A percentile compares a stretch with the other conserved stretches of the same genome.
Conservation (phyloP, 2,113 vertebrate genomes). For the Neolamprologus caudopunctatus region DNA sequence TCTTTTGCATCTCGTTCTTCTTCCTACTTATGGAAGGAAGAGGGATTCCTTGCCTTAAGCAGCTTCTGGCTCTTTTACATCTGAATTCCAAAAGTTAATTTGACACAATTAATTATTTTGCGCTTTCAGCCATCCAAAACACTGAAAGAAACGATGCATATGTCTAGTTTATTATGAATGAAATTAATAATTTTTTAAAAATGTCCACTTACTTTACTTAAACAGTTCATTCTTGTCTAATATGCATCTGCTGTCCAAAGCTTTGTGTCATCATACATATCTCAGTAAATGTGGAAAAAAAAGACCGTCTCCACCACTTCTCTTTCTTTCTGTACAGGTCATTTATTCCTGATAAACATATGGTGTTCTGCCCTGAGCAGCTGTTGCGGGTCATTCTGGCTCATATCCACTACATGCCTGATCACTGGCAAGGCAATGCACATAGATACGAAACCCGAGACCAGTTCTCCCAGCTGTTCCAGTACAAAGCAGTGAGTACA, state of each 20-base stretch:
- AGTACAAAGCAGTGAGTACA: conserved; percentile 95
- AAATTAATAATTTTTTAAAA: background rate
- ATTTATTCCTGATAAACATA: conserved; percentile 95
- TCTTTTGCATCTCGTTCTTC: background rate
- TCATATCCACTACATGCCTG: conserved; percentile 98
- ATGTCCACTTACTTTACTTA: background rate
- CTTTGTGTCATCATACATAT: background rate
- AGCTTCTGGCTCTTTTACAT: background rate
- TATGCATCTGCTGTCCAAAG: background rate
- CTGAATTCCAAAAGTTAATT: background rate
- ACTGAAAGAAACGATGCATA: accelerated
- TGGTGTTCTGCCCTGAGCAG: conserved; percentile 98
- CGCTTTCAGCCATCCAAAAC: background rate
- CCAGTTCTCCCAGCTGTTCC: conserved; percentile 97
- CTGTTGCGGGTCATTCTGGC: conserved; percentile 92
- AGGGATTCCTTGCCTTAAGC: background rate
- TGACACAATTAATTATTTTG: background rate
- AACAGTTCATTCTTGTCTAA: background rate
- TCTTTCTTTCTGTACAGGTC: conserved; percentile 70
- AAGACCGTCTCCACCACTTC: background rate
- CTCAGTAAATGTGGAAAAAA: accelerated
- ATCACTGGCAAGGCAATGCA: conserved; percentile 98
- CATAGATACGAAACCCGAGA: conserved; percentile 94
- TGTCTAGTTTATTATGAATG: background rate
- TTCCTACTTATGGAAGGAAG: background rate